Conservation (phyloP, 2,113 vertebrate genomes). For the Cervus canadensis region DNA sequence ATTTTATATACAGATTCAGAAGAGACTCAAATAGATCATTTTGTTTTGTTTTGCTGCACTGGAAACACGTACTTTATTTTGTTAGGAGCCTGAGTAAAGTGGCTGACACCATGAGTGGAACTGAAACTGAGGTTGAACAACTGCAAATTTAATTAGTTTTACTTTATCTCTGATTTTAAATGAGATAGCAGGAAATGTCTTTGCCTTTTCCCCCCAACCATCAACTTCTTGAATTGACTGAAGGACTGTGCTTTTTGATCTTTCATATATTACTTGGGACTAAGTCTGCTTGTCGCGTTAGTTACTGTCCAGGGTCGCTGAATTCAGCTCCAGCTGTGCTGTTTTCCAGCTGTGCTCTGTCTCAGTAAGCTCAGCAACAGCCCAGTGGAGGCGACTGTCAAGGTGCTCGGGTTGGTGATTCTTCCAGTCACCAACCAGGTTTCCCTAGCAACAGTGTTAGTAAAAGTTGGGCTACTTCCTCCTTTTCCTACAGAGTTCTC, state of each 20-base stretch:
- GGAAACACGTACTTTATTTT: background rate
- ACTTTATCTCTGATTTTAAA: background rate
- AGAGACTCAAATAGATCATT: background rate
- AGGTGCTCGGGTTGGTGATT: background rate
- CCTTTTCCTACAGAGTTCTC: background rate
- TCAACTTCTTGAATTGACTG: background rate
- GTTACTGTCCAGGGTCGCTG: background rate
- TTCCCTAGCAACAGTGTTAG: background rate
- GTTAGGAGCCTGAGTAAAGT: background rate
- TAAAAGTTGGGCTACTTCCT: background rate
- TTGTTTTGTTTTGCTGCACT: background rate
- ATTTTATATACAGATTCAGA: background rate
- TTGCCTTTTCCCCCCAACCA: background rate
- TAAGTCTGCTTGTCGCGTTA: background rate
- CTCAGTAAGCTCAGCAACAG: background rate
- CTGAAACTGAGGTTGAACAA: background rate
- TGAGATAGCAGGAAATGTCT: background rate
- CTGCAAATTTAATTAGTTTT: background rate
- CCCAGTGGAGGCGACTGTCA: background rate
- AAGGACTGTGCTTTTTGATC: background rate
- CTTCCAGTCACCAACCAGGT: background rate
- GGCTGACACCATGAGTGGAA: background rate
- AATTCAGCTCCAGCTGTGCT: background rate
- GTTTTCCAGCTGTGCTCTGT: background rate
- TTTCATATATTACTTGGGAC: background rate